These are phyloP conservation scores for Lynx canadensis DNA, from an alignment of 2,113 vertebrate genomes.

Conservation along the genomic window DNA sequence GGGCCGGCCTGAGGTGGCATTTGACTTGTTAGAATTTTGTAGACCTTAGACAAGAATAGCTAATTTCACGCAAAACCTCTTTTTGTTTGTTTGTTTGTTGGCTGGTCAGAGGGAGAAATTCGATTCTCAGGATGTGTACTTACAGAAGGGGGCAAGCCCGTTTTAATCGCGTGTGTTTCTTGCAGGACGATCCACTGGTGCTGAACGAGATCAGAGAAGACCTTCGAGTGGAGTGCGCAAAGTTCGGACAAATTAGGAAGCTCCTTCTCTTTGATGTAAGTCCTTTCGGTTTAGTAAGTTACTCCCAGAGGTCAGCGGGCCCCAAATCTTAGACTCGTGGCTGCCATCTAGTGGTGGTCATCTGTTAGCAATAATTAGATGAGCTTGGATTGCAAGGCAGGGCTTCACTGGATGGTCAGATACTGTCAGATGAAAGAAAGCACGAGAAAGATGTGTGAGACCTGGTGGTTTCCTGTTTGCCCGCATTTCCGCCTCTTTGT, in stretches of 20 bases:
- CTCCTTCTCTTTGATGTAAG: conserved; percentile 98
- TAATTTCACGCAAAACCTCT: conserved; percentile 43
- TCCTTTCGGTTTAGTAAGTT: conserved; percentile 58
- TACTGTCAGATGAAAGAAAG: neutral
- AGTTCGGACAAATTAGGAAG: conserved; percentile 97
- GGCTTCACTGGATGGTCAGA: neutral
- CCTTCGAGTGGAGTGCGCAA: conserved; percentile 95
- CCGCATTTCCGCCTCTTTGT: neutral
- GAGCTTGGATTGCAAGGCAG: neutral
- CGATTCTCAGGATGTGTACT: neutral
- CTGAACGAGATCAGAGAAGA: conserved; percentile 98
- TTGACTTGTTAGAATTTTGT: conserved; percentile 3
- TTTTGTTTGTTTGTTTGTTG: neutral
- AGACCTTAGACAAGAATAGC: neutral
- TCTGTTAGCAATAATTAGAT: conserved; percentile 3
- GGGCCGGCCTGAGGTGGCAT: neutral
- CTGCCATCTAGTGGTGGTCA: neutral
- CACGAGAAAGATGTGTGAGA: neutral
- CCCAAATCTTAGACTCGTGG: neutral
- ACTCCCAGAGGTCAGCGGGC: neutral
- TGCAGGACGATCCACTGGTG: conserved; percentile 96
- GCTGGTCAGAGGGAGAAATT: conserved; percentile 19
- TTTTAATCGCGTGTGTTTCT: conserved; percentile 39
- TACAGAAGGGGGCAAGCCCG: neutral
- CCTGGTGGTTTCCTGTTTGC: neutral